Evolutionary conservation across 2,113 vertebrate species (phyloP).

Genomic region (Boleophthalmus pectinirostris): DNA sequence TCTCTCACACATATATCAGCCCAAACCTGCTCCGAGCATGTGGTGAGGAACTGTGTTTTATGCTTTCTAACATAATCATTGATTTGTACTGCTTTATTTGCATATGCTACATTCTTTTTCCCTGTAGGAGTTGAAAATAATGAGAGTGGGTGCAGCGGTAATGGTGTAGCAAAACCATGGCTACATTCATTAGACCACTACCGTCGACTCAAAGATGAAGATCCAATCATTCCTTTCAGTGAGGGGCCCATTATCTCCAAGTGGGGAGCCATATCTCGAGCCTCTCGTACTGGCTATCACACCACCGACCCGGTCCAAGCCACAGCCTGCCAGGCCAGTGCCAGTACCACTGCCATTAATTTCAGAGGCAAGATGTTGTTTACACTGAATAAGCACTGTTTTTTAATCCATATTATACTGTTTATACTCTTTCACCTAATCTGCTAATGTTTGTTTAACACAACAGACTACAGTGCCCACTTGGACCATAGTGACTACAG

Average conservation of each 20-base stretch:
- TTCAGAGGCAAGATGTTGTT: constrained; percentile 82
- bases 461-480: constrained; percentile 87
- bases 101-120: not conserved
- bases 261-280: constrained; percentile 96
- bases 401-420: not conserved
- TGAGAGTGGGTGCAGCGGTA: constrained; percentile 29
- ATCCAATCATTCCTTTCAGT: constrained; percentile 96
- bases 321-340: constrained; percentile 90
- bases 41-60: constrained; percentile 76
- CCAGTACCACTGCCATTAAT: constrained; percentile 89
- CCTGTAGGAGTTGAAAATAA: constrained; percentile 82
- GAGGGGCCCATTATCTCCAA: constrained; percentile 97
- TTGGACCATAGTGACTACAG: constrained; percentile 88
- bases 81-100: not conserved
- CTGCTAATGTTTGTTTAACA: not conserved
- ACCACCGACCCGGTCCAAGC: constrained; percentile 93
- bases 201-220: constrained; percentile 89
- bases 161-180: constrained; percentile 83
- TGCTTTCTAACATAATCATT: not conserved
- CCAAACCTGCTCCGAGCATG: constrained; percentile 84
- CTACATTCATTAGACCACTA: constrained; percentile 88
- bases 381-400: not conserved
- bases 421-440: not conserved
- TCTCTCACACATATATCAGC: constrained; percentile 77
- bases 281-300: constrained; percentile 91